A percentile compares a stretch with the other conserved stretches of the same genome.
phyloP scores from a whole-genome alignment of 2,888 invertebrate genomes.

The Spicauda simplicius region DNA sequence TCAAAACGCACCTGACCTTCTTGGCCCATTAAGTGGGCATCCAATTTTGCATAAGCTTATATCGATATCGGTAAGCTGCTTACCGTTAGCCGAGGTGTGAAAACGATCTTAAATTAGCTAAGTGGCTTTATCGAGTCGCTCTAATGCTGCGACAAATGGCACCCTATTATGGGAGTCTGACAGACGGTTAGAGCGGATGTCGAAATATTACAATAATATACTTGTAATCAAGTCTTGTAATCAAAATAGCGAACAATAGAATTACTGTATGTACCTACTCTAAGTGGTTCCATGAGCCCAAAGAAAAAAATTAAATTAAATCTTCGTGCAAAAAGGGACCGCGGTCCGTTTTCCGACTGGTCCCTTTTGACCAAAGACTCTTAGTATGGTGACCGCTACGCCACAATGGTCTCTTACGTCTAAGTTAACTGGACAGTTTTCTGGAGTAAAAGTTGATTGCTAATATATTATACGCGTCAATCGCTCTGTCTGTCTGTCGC shows the following conservation, averaged over 20 bases:
- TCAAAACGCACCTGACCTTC: neutral
- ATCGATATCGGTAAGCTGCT: conserved; percentile 15
- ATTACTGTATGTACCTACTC: too few species aligned
- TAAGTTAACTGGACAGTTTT: too few species aligned
- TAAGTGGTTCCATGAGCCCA: too few species aligned
- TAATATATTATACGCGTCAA: neutral
- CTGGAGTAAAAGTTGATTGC: too few species aligned
- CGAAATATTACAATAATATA: neutral
- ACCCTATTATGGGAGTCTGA: conserved; percentile 46
- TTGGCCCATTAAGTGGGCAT: conserved; percentile 7
- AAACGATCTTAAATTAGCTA: conserved; percentile 63
- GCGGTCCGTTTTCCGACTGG: too few species aligned
- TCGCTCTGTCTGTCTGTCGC: conserved; percentile 11
- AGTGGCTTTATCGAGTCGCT: conserved; percentile 63
- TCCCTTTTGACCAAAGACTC: too few species aligned
- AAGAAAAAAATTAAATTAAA: too few species aligned
- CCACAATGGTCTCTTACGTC: too few species aligned
- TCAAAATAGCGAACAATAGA: too few species aligned
- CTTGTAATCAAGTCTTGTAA: neutral
- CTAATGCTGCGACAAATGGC: conserved; percentile 57
- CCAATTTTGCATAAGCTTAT: conserved; percentile 40
- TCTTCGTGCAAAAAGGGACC: too few species aligned
- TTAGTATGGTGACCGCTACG: too few species aligned
- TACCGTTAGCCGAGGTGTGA: conserved; percentile 58
- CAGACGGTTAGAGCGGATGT: conserved; percentile 22